phyloP scores from a whole-genome alignment of 2,113 vertebrate genomes.

The Pygathrix nemaeus region DNA sequence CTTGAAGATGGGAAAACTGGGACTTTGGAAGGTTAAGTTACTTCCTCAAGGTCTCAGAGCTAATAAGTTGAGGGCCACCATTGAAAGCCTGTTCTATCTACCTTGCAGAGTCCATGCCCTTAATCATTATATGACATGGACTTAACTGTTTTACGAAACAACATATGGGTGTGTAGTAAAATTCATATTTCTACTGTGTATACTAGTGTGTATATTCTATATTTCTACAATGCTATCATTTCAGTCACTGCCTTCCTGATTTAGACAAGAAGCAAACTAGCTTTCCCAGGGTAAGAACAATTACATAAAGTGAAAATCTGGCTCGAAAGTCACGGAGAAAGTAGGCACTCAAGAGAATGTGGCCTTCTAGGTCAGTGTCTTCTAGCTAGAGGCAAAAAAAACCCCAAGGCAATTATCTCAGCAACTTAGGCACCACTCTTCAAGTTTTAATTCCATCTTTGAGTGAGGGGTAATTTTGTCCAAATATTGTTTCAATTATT shows the following conservation, averaged over 20 bases:
- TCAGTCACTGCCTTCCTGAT: neutral
- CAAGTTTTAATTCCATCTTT: neutral
- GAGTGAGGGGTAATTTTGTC: neutral
- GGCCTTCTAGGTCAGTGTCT: neutral
- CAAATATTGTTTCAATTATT: neutral
- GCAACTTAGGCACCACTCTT: neutral
- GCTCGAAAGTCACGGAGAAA: neutral
- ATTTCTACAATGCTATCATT: neutral
- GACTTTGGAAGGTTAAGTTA: neutral
- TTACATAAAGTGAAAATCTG: neutral
- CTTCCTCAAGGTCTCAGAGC: neutral
- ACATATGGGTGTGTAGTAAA: neutral
- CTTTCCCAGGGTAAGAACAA: neutral
- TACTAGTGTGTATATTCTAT: neutral
- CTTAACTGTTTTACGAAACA: neutral
- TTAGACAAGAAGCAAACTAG: neutral
- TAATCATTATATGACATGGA: neutral
- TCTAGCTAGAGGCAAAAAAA: neutral
- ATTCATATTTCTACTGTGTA: neutral
- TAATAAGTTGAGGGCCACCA: neutral
- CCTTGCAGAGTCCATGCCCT: neutral
- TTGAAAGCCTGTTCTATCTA: neutral
- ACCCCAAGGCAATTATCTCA: neutral
- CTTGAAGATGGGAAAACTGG: neutral
- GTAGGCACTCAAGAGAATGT: neutral